Percentiles rank a stretch among this genome's conserved stretches.
Conservation (phyloP, 2,888 invertebrate genomes). For the Dorcus parallelipipedus region DNA sequence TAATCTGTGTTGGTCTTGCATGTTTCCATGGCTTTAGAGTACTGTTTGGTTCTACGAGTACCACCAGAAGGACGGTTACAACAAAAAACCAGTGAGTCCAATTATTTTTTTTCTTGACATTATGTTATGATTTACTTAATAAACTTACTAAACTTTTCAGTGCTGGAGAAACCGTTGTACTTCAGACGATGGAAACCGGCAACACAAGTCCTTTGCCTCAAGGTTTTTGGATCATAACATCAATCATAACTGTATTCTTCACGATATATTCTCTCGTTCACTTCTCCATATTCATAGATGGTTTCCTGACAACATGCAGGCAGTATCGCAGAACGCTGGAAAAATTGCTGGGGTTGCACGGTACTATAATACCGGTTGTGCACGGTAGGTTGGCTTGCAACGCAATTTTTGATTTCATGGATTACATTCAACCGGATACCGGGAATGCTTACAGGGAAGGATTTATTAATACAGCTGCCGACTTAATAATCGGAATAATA, state of each 20-base stretch:
- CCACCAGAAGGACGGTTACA: conserved; percentile 41
- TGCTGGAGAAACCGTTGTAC: conserved; percentile 65
- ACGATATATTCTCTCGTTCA: conserved; percentile 65
- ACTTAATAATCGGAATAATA: conserved; percentile 63
- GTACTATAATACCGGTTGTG: conserved; percentile 59
- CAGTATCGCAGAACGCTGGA: conserved; percentile 69
- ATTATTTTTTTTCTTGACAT: not conserved
- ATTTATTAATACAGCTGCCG: conserved; percentile 69
- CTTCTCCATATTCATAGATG: conserved; percentile 68
- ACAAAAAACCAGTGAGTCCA: conserved; percentile 42
- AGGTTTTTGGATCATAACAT: conserved; percentile 67
- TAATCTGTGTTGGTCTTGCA: conserved; percentile 62
- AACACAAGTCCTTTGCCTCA: conserved; percentile 57
- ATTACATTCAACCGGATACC: conserved; percentile 69
- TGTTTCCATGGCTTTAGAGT: conserved; percentile 69
- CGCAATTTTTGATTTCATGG: conserved; percentile 79
- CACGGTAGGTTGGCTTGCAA: conserved; percentile 68
- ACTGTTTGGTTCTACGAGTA: conserved; percentile 39
- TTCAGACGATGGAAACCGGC: conserved; percentile 59
- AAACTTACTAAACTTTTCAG: conserved; percentile 51
- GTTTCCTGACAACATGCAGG: conserved; percentile 71
- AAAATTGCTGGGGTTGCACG: conserved; percentile 54
- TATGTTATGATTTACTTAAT: not conserved
- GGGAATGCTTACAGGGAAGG: conserved; percentile 62
- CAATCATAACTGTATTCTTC: conserved; percentile 60